A percentile compares a stretch with the other conserved stretches of the same genome.
These are phyloP conservation scores for Drosophila longiperda DNA, from an alignment of 2,888 invertebrate genomes.

Conservation along the genomic window DNA sequence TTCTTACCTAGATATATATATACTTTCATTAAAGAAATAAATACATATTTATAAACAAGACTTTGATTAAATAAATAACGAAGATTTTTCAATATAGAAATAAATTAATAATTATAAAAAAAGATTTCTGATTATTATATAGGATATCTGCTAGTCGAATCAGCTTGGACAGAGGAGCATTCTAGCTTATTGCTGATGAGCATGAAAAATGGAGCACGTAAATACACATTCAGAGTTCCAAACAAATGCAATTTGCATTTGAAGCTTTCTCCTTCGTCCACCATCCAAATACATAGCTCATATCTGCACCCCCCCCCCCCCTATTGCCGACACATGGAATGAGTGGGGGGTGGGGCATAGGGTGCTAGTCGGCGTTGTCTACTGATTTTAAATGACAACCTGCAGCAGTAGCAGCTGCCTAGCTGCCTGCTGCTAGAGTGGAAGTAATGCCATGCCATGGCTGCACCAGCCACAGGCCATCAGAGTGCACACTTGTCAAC, in stretches of 20 bases:
- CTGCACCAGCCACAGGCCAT: constrained; percentile 62
- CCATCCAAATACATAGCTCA: neutral
- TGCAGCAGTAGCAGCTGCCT: constrained; percentile 35
- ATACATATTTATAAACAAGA: too few species aligned
- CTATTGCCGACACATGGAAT: neutral
- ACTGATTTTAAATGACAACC: constrained; percentile 72
- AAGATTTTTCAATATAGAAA: too few species aligned
- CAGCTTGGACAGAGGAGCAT: neutral
- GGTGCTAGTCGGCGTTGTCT: constrained; percentile 40
- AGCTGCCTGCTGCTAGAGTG: constrained; percentile 19
- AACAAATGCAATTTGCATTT: constrained; percentile 51
- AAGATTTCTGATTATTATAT: too few species aligned
- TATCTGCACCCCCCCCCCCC: neutral
- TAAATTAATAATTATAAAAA: too few species aligned
- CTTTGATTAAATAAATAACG: too few species aligned
- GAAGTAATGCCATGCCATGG: constrained; percentile 55
- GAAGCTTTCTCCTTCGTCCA: neutral
- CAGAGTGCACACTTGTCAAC: constrained; percentile 75
- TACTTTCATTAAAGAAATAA: neutral
- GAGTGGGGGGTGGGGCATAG: neutral
- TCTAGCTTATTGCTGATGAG: constrained; percentile 33
- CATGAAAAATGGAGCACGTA: constrained; percentile 48
- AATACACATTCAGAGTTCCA: constrained; percentile 21
- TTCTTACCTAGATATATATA: fast-evolving
- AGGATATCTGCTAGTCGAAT: neutral